Evolutionary conservation across 2,888 invertebrate genomes (phyloP), one percentile per base, ranked within the genome.

Genomic region (Luffia ferchaultella): DNA sequence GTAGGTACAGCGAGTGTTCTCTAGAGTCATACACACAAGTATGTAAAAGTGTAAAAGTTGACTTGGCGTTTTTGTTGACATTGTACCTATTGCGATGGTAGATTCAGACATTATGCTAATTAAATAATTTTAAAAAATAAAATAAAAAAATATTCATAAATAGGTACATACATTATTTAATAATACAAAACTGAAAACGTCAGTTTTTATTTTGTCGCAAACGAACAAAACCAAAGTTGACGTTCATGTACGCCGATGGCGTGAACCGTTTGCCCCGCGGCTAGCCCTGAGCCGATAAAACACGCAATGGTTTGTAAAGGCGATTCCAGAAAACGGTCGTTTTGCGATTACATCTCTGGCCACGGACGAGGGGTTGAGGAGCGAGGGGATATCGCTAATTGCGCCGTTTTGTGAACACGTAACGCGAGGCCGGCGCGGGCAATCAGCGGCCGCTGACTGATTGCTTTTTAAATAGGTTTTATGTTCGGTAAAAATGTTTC

Each of bases 391-490:
- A 73, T 67, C 76, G 82, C 79, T 83, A 83, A 83, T 83, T 83
- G 82, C 82, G 67, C 79, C 83, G 83, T 83, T 83, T 83, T 83
- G 83, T 83, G 83, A 83, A 83, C 83, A 83, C 76, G 78, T 17
- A 30, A 40, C 47, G 45, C 16, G 74, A 66, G 68, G 66, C 70
- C 80, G 68, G 82, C 82, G 80, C 82, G 83, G 76, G 80, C 76
- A 83, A 83, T 83, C 83, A 82, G 72, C 79, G 71, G 60, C 67
- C 73, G 59, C 77, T 82, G 83, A 83, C 80, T 83, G 82, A 83
- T 83, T 79, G 82, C 83, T 80, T 83, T 83, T 83, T 83, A 83
- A 83, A 82, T 82, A 82, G 82, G 79, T 79, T 82, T 80, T 80
- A 80, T 79, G 73, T 74, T 71, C 67, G 73, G 76, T 76, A 76